Conservation (phyloP, 2,113 vertebrate genomes). For the Ammodytes marinus region DNA sequence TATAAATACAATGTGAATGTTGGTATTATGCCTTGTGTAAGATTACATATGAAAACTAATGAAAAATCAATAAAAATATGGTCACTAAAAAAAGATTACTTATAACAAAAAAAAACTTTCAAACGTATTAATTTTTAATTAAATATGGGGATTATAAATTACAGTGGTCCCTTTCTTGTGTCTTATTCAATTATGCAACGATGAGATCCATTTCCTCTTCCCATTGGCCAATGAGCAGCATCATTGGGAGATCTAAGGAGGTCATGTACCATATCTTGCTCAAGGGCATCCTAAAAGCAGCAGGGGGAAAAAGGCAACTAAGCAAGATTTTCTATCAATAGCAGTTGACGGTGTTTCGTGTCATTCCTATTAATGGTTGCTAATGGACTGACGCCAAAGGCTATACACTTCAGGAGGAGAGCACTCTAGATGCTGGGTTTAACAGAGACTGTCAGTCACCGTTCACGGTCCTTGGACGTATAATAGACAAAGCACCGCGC, state of each 20-base stretch:
- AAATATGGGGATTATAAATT: not conserved
- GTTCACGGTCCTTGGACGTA: not conserved
- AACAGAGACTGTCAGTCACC: conserved; percentile 49
- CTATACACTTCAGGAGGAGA: conserved; percentile 26
- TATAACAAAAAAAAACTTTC: not conserved
- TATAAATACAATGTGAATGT: too few species aligned
- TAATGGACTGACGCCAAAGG: conserved; percentile 31
- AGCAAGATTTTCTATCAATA: conserved; percentile 11
- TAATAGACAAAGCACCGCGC: conserved; percentile 1
- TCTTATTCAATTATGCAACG: not conserved
- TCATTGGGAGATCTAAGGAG: not conserved
- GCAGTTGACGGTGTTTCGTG: conserved; percentile 17
- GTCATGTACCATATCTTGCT: conserved; percentile 8
- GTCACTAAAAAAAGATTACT: too few species aligned
- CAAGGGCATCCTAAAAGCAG: conserved; percentile 30
- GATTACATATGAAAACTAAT: not conserved
- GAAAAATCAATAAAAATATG: not conserved
- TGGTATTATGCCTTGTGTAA: too few species aligned
- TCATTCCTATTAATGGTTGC: conserved; percentile 54
- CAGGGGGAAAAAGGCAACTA: not conserved
- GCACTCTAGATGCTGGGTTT: not conserved
- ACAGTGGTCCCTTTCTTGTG: not conserved
- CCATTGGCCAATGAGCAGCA: not conserved
- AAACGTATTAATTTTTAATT: not conserved
- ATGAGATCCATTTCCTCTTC: not conserved